Conservation (phyloP, 2,797 vertebrate species). For the Takifugu rubripes region DNA sequence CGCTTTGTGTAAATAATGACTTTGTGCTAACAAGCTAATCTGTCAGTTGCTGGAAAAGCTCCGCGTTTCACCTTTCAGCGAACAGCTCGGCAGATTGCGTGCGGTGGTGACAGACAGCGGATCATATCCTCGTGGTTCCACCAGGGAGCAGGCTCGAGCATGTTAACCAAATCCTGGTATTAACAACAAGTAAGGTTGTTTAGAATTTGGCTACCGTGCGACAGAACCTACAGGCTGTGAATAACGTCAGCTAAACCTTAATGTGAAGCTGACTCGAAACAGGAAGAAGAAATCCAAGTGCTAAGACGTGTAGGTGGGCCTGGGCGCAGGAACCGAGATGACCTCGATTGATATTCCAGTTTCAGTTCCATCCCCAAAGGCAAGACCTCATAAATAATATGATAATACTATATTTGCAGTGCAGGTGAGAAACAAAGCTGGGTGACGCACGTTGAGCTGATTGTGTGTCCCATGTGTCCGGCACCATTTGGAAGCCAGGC, state of each 20-base stretch:
- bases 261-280: conserved; percentile 26
- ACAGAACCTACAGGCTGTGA: neutral
- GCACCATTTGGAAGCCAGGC: conserved; percentile 28
- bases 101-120: conserved; percentile 47
- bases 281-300: conserved; percentile 40
- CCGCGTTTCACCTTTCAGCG: conserved; percentile 53
- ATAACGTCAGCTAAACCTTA: conserved; percentile 14
- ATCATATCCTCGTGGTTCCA: conserved; percentile 52
- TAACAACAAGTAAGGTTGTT: conserved; percentile 31
- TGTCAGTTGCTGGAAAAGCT: conserved; percentile 48
- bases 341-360: conserved; percentile 70
- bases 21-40: conserved; percentile 67
- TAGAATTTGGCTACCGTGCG: neutral
- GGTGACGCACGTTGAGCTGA: conserved; percentile 59
- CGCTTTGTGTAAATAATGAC: conserved; percentile 62
- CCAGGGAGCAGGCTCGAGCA: conserved; percentile 35
- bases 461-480: conserved; percentile 44
- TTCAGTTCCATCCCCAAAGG: conserved; percentile 67
- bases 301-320: conserved; percentile 38
- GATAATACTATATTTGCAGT: conserved; percentile 65
- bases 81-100: conserved; percentile 66
- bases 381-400: conserved; percentile 73
- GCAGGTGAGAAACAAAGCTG: conserved; percentile 66
- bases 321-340: conserved; percentile 43
- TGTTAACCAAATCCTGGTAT: conserved; percentile 52